Percentiles rank a stretch among this genome's conserved stretches.
Evolutionary conservation across 2,888 invertebrate species (phyloP).

Genomic region (Lithodes maja): DNA sequence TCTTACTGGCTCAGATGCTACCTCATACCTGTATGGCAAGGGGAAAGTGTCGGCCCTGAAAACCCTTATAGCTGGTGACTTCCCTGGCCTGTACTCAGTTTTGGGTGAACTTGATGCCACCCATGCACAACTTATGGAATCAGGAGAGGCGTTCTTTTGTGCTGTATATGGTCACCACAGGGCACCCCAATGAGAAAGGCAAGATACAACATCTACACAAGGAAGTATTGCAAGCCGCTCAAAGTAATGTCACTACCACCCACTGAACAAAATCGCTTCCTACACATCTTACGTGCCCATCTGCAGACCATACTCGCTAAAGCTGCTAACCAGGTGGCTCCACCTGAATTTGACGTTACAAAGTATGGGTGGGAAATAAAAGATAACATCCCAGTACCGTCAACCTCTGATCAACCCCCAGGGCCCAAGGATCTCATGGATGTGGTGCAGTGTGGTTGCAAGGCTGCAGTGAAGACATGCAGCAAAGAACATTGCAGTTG

Average conservation of each 20-base stretch:
- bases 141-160: background rate
- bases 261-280: background rate
- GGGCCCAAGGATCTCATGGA: no score
- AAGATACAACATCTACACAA: background rate
- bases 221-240: background rate
- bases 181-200: background rate
- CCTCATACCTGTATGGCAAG: constrained; percentile 4
- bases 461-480: no score
- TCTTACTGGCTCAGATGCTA: constrained; percentile 19
- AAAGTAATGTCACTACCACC: background rate
- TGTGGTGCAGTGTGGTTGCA: no score
- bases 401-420: background rate
- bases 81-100: background rate
- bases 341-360: background rate
- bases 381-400: background rate
- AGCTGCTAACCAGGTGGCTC: background rate
- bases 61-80: background rate
- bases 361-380: background rate
- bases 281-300: background rate
- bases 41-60: background rate
- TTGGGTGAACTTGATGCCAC: background rate
- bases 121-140: background rate
- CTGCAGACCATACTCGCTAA: background rate
- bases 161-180: background rate
- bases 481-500: no score